Conservation (phyloP, 2,888 invertebrate genomes). For the Cantharis flavilabris region DNA sequence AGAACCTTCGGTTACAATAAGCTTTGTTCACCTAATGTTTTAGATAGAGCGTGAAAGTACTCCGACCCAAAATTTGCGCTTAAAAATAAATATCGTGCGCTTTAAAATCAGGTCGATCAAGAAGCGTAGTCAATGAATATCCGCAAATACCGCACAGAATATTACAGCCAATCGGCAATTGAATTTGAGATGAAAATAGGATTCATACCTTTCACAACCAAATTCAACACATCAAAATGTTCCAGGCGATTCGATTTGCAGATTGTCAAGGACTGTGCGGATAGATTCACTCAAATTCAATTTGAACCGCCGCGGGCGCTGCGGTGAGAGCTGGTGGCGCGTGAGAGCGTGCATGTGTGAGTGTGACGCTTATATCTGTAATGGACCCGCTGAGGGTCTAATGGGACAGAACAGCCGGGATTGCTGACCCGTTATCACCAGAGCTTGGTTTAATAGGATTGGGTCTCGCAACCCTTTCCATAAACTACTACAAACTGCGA, state of each 20-base stretch:
- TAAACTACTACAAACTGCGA: slow-evolving; percentile 48
- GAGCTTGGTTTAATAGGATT: slow-evolving; percentile 48
- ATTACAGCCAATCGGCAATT: slow-evolving; percentile 19
- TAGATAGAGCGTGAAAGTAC: not conserved
- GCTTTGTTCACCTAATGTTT: slow-evolving; percentile 15
- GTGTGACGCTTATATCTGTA: slow-evolving; percentile 35
- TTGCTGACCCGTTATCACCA: slow-evolving; percentile 52
- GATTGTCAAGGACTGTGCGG: slow-evolving; percentile 38
- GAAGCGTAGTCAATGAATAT: slow-evolving; percentile 20
- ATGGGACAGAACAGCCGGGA: slow-evolving; percentile 49
- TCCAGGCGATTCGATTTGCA: slow-evolving; percentile 36
- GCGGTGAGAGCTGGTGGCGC: slow-evolving; percentile 25
- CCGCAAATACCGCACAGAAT: slow-evolving; percentile 22
- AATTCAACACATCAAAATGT: slow-evolving; percentile 33
- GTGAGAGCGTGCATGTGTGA: slow-evolving; percentile 24
- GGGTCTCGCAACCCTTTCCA: slow-evolving; percentile 43
- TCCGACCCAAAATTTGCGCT: not conserved
- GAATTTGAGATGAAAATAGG: slow-evolving; percentile 21
- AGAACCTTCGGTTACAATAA: slow-evolving; percentile 10
- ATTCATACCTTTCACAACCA: slow-evolving; percentile 32
- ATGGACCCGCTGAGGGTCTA: slow-evolving; percentile 46
- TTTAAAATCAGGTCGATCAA: slow-evolving; percentile 10
- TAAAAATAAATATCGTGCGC: not conserved
- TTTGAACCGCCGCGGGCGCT: slow-evolving; percentile 31
- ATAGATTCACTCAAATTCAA: slow-evolving; percentile 39